Percentiles rank a stretch among this genome's conserved stretches.
Evolutionary conservation across 1,140 invertebrate species (phyloP).

Genomic region (Hylaeus anthracinus): DNA sequence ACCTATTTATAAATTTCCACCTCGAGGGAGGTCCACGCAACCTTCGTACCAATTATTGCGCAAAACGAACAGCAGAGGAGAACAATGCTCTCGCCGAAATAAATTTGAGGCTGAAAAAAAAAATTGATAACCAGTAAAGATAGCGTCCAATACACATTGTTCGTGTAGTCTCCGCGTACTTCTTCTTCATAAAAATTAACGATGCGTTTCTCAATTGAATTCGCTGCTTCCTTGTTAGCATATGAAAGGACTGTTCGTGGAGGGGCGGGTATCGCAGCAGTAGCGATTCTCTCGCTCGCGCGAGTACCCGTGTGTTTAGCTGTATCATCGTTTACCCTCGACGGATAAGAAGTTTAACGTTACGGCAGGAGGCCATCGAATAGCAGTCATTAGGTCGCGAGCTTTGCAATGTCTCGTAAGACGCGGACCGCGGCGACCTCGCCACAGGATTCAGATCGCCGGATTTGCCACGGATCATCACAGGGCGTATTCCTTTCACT

Average conservation of each 20-base stretch:
- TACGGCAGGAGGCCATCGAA: slow-evolving; percentile 7
- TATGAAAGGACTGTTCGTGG: background rate
- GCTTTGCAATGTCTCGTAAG: slow-evolving; percentile 27
- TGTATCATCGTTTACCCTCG: background rate
- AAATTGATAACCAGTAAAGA: too few species aligned
- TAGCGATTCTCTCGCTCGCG: background rate
- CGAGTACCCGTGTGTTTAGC: background rate
- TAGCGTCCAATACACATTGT: too few species aligned
- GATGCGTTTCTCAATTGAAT: background rate
- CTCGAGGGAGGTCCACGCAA: too few species aligned
- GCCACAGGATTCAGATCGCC: slow-evolving; percentile 50
- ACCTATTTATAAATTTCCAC: too few species aligned
- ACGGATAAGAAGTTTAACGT: background rate
- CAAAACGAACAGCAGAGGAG: too few species aligned
- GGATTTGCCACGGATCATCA: slow-evolving; percentile 63
- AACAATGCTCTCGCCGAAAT: too few species aligned
- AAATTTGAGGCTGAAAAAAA: too few species aligned
- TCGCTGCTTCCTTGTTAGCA: background rate
- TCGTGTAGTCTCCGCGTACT: too few species aligned
- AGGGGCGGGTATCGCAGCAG: background rate
- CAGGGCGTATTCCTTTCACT: slow-evolving; percentile 68
- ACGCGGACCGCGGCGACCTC: slow-evolving; percentile 25
- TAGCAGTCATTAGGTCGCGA: slow-evolving; percentile 41
- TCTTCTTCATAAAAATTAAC: too few species aligned
- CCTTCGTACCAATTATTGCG: too few species aligned